A percentile compares a stretch with the other conserved stretches of the same genome.
Conservation (phyloP, 2,113 vertebrate genomes). For the Sinocyclocheilus grahami region DNA sequence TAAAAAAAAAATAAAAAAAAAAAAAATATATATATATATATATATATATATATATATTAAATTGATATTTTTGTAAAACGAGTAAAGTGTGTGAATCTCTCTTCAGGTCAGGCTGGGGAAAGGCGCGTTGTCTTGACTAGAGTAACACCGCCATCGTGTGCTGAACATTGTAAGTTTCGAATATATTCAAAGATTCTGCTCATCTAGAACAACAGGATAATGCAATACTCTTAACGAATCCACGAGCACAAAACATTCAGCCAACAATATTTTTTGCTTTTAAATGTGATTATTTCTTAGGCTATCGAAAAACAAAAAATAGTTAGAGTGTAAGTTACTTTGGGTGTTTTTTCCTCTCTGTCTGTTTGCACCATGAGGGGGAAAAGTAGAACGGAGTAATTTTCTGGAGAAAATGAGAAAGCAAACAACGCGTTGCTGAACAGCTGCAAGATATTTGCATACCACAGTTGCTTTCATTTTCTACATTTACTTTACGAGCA, state of each 20-base stretch:
- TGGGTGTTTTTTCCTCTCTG: background rate
- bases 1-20: too few relatives aligned
- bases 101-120: background rate
- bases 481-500: constrained; percentile 17
- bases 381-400: background rate
- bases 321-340: too few relatives aligned
- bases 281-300: too few relatives aligned
- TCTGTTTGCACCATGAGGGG: background rate
- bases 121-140: background rate
- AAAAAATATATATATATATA: too few relatives aligned
- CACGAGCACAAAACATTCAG: too few relatives aligned
- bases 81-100: background rate
- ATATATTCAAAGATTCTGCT: background rate
- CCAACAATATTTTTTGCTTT: too few relatives aligned
- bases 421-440: background rate
- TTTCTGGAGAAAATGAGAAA: constrained; percentile 13
- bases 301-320: too few relatives aligned
- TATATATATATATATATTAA: background rate
- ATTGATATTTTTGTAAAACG: background rate
- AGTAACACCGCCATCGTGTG: constrained; percentile 47
- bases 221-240: too few relatives aligned
- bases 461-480: constrained; percentile 27
- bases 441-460: constrained; percentile 29
- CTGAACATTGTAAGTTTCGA: constrained; percentile 12
- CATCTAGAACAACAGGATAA: too few relatives aligned